A percentile compares a stretch with the other conserved stretches of the same genome.
Evolutionary conservation across 2,113 vertebrate species (phyloP).

Genomic region (Cyanoramphus novaezelandiae): DNA sequence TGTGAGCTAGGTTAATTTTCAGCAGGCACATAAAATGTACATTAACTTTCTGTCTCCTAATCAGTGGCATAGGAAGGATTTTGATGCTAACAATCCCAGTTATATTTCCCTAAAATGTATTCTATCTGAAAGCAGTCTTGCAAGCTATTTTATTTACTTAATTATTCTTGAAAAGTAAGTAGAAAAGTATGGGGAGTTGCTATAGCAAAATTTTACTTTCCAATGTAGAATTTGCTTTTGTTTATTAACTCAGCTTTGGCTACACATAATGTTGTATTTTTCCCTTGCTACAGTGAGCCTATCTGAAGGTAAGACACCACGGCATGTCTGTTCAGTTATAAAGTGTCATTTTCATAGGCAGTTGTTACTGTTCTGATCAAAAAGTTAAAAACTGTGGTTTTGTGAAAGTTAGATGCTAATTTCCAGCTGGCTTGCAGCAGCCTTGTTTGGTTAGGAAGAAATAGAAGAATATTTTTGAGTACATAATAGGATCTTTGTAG

Average conservation of each 20-base stretch:
- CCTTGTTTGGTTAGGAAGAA: neutral
- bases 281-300: neutral
- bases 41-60: neutral
- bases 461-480: neutral
- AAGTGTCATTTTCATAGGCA: neutral
- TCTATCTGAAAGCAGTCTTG: neutral
- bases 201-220: neutral
- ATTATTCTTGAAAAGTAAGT: neutral
- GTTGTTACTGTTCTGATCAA: neutral
- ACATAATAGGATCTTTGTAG: neutral
- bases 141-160: neutral
- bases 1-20: neutral
- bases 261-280: neutral
- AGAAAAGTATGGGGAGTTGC: neutral
- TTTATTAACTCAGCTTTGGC: neutral
- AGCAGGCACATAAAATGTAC: neutral
- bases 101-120: neutral
- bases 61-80: neutral
- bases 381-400: neutral
- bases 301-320: neutral
- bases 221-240: neutral
- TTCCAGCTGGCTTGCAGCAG: neutral
- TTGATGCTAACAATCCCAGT: neutral
- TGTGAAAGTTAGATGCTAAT: neutral
- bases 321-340: neutral